These are phyloP conservation scores for Lagopus muta DNA, from an alignment of 2,113 vertebrate species.

Conservation along the genomic window DNA sequence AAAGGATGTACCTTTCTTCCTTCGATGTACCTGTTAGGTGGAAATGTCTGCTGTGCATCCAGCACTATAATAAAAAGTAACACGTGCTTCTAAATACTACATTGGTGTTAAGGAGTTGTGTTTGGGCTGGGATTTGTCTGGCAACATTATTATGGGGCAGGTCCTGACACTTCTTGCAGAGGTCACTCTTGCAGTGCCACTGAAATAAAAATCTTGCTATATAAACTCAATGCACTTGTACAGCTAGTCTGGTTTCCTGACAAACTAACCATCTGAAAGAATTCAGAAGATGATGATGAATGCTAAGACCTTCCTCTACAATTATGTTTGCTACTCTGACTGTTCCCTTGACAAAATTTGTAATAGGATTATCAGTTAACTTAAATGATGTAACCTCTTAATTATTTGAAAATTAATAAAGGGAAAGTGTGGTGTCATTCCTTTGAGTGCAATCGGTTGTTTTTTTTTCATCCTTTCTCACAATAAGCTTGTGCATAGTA, in stretches of 20 bases:
- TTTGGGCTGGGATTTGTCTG: too few relatives aligned
- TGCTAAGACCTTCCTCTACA: not conserved
- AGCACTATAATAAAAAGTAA: too few relatives aligned
- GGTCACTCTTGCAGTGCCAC: not conserved
- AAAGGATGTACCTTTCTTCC: too few relatives aligned
- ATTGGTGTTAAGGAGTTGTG: too few relatives aligned
- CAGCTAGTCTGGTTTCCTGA: not conserved
- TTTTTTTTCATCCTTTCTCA: not conserved
- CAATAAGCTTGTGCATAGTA: not conserved
- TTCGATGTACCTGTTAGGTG: too few relatives aligned
- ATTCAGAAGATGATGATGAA: not conserved
- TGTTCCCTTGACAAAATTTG: not conserved
- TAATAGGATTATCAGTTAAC: not conserved
- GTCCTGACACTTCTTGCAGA: not conserved
- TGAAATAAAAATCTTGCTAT: not conserved
- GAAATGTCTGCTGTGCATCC: too few relatives aligned
- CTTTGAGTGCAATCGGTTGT: not conserved
- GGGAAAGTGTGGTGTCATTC: not conserved
- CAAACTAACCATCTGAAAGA: not conserved
- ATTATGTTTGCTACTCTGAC: not conserved
- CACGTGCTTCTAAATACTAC: too few relatives aligned
- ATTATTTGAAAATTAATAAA: conserved; percentile 38
- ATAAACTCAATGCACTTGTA: not conserved
- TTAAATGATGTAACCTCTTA: not conserved
- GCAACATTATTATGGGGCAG: not conserved